Evolutionary conservation across 2,888 invertebrate species (phyloP).

Genomic region (Zygothrica quintamaculata): DNA sequence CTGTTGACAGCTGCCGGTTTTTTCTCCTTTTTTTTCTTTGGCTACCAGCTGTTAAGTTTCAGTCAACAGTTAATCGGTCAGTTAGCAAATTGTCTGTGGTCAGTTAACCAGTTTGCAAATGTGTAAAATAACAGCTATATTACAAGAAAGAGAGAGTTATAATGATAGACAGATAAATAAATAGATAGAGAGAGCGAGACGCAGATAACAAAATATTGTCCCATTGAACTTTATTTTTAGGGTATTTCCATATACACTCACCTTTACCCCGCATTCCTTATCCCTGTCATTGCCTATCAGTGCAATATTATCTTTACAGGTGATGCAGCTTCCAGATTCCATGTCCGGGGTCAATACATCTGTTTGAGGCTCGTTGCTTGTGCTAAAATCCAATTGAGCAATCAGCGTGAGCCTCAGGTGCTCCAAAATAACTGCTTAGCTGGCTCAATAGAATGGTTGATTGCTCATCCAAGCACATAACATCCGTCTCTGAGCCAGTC

Average conservation of each 20-base stretch:
- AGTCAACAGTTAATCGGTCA: constrained; percentile 3
- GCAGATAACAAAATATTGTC: background rate
- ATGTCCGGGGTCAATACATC: constrained; percentile 3
- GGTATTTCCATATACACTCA: no score
- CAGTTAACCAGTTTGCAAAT: constrained; percentile 36
- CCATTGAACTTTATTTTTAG: constrained; percentile 1
- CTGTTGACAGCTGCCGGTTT: constrained; percentile 22
- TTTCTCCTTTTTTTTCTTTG: no score
- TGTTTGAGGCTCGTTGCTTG: background rate
- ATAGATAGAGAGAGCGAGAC: no score
- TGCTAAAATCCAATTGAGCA: constrained; percentile 35
- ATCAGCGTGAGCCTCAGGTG: constrained; percentile 11
- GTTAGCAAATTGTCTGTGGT: constrained; percentile 43
- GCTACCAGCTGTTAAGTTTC: background rate
- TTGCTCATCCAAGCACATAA: constrained; percentile 5
- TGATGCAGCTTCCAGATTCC: constrained; percentile 24
- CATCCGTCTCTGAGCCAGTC: no score
- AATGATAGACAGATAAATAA: background rate
- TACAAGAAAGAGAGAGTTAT: no score
- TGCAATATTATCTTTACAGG: constrained; percentile 22
- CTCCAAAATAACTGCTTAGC: background rate
- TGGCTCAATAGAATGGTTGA: background rate
- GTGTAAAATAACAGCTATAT: no score
- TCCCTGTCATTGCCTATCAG: no score
- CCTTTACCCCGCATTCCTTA: constrained; percentile 11